Evolutionary conservation across 2,797 vertebrate genomes (phyloP).

Genomic region (Clarias pachynema): DNA sequence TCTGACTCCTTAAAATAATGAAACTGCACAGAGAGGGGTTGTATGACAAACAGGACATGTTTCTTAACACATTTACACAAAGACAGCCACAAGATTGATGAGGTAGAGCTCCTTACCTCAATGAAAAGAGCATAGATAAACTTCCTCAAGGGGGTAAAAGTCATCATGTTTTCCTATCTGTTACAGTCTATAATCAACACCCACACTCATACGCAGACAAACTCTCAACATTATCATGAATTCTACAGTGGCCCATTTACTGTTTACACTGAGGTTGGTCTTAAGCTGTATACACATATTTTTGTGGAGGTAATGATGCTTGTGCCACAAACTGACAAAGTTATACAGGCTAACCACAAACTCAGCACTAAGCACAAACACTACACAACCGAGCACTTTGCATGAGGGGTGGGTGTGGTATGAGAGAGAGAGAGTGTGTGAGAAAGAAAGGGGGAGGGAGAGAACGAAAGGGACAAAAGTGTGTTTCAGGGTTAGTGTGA

Average conservation of each 20-base stretch:
- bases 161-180: slow-evolving; percentile 16
- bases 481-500: slow-evolving; percentile 33
- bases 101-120: neutral
- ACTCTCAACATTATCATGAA: slow-evolving; percentile 33
- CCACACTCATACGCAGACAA: slow-evolving; percentile 22
- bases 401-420: slow-evolving; percentile 27
- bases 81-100: neutral
- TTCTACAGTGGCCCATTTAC: slow-evolving; percentile 39
- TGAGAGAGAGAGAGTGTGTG: neutral
- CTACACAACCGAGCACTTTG: slow-evolving; percentile 30
- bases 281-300: slow-evolving; percentile 31
- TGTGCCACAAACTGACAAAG: slow-evolving; percentile 48
- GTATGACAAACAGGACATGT: neutral
- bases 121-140: slow-evolving; percentile 21
- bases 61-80: slow-evolving; percentile 12
- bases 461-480: neutral
- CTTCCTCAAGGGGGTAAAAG: slow-evolving; percentile 12
- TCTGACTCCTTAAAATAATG: slow-evolving; percentile 26
- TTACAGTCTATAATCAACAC: slow-evolving; percentile 24
- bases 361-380: slow-evolving; percentile 33
- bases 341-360: slow-evolving; percentile 42
- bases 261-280: slow-evolving; percentile 50
- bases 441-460: neutral
- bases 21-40: slow-evolving; percentile 17
- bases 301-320: slow-evolving; percentile 47